Conservation (phyloP, 2,797 vertebrate species). For the Rhynchotus rufescens region DNA sequence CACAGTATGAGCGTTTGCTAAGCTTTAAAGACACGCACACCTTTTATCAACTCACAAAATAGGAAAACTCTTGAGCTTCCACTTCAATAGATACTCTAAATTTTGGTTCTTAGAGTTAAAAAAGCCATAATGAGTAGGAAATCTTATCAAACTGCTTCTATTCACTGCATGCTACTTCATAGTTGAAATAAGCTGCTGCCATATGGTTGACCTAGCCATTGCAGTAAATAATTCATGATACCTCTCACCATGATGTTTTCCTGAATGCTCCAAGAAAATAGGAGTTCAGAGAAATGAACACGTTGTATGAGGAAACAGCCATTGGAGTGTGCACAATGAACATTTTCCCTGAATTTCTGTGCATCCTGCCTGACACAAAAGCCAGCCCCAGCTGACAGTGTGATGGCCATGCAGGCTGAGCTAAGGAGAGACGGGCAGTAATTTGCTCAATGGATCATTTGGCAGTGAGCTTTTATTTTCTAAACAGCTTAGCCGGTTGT, state of each 20-base stretch:
- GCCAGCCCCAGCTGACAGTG: neutral
- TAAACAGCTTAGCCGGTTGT: neutral
- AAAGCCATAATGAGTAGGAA: constrained; percentile 14
- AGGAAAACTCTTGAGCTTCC: neutral
- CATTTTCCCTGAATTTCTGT: neutral
- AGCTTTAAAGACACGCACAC: neutral
- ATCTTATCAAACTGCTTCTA: neutral
- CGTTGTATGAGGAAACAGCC: neutral
- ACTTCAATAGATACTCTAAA: neutral
- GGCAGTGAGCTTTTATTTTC: neutral
- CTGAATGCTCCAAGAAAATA: neutral
- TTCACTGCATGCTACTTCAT: neutral
- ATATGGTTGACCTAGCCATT: constrained; percentile 3
- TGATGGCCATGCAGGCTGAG: neutral
- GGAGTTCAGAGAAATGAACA: neutral
- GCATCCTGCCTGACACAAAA: neutral
- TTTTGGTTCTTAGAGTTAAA: constrained; percentile 1
- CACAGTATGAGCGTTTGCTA: neutral
- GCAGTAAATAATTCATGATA: constrained; percentile 22
- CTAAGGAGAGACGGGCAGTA: neutral
- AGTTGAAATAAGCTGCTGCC: constrained; percentile 3
- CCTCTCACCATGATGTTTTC: neutral
- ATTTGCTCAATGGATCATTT: constrained; percentile 23
- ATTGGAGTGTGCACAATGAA: neutral
- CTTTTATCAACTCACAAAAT: neutral